phyloP scores from a whole-genome alignment of 2,797 vertebrate species.

The Anableps anableps region DNA sequence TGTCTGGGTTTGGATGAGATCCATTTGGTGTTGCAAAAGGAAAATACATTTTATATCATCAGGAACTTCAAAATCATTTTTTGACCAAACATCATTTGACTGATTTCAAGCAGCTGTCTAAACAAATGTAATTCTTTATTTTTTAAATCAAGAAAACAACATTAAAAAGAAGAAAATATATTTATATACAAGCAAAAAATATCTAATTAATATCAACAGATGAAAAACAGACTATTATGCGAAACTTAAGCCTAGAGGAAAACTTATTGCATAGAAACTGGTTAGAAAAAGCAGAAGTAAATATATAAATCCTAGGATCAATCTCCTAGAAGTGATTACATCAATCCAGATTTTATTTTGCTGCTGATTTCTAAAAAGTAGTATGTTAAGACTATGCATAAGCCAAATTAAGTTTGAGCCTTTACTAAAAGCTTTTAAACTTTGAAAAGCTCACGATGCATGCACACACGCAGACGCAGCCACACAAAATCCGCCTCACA shows the following conservation, averaged over 20 bases:
- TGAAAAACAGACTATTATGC: neutral
- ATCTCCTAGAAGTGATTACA: neutral
- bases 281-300: neutral
- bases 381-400: slow-evolving; percentile 1
- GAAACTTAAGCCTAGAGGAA: neutral
- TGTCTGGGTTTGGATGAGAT: neutral
- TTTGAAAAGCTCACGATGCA: slow-evolving; percentile 35
- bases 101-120: neutral
- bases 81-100: neutral
- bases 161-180: neutral
- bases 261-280: neutral
- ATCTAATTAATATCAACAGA: neutral
- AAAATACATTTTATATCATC: neutral
- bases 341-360: neutral
- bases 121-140: neutral
- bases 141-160: neutral
- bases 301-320: neutral
- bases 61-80: neutral
- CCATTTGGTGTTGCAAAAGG: neutral
- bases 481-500: slow-evolving; percentile 43
- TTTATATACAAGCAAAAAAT: neutral
- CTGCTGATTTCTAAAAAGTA: neutral
- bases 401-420: slow-evolving; percentile 24
- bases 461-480: slow-evolving; percentile 7
- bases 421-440: slow-evolving; percentile 35